Evolutionary conservation across 2,888 invertebrate genomes (phyloP), one percentile per base, ranked within the genome.

Genomic region (Drosophila kuntzei): DNA sequence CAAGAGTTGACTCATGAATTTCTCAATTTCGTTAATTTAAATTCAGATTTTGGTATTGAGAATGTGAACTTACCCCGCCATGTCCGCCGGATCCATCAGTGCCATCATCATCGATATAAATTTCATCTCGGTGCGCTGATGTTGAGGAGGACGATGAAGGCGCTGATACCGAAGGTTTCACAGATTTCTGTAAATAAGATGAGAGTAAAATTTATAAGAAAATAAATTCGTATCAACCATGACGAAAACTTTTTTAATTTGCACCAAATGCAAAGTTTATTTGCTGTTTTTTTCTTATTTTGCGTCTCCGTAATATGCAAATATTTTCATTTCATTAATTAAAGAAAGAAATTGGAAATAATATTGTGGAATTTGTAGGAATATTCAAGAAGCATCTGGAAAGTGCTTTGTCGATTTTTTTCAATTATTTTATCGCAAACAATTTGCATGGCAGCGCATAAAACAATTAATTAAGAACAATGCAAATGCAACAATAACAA

Each of bases 61-160:
- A 32, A 20, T 14, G 34, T 22, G 3, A 20, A 37, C 94, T 95
- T 93, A 96, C 94, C 93, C 95, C 95, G 73, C 94, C 94, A 80
- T 94, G 93, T 79, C 94, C 94, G 80, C 95, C 95, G 83, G 95
- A 95, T 69, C 95, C 95, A 91, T 96, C 96, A 89, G 95, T 94
- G 88, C 94, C 94, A 89, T 95, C 96, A 92, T 96, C 96, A 93
- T 96, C 96, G 91, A 96, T 94, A 93, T 95, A 96, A 86, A 95
- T 94, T 90, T 96, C 95, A 88, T 92, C 92, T 76, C 88, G 87
- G 49, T 90, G 78, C 72, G 89, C 85, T 73, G 89, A 69, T 68
- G 81, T 66, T 55, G 84, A 77, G 69, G 90, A 83, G 75, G 84
- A 34, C 7, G 68, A 58, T 43, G 83, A 78, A 60, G 87, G 79